phyloP scores from a whole-genome alignment of 1,140 invertebrate species.

The Trichogramma pretiosum region DNA sequence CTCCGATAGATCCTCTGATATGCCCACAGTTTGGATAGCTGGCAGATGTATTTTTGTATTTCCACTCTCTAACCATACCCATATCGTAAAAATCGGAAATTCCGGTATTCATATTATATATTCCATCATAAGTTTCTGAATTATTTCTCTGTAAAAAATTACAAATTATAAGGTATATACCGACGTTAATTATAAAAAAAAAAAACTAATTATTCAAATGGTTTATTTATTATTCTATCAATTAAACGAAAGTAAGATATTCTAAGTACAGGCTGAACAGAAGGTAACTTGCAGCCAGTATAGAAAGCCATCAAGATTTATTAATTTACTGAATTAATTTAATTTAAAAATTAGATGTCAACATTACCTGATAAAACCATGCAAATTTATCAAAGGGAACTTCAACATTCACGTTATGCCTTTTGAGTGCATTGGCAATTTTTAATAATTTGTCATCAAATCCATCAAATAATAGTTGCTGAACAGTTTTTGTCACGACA shows the following conservation, averaged over 20 bases:
- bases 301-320: no score
- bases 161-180: no score
- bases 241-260: no score
- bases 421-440: no score
- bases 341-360: no score
- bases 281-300: no score
- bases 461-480: constrained; percentile 65
- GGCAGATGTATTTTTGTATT: constrained; percentile 47
- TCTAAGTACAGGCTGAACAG: no score
- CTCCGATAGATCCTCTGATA: constrained; percentile 64
- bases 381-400: constrained; percentile 63
- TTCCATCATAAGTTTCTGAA: constrained; percentile 62
- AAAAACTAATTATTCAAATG: neutral
- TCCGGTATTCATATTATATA: constrained; percentile 67
- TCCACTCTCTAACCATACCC: constrained; percentile 61
- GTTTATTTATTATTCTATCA: constrained; percentile 2
- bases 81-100: constrained; percentile 51
- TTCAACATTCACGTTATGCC: no score
- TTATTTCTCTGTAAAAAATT: constrained; percentile 52
- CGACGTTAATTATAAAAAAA: neutral
- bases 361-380: constrained; percentile 65
- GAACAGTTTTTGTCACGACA: constrained; percentile 54
- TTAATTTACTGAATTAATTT: no score
- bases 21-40: constrained; percentile 54
- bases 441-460: constrained; percentile 60